Evolutionary conservation across 1,140 invertebrate genomes (phyloP).

Genomic region (Brachionus calyciflorus): DNA sequence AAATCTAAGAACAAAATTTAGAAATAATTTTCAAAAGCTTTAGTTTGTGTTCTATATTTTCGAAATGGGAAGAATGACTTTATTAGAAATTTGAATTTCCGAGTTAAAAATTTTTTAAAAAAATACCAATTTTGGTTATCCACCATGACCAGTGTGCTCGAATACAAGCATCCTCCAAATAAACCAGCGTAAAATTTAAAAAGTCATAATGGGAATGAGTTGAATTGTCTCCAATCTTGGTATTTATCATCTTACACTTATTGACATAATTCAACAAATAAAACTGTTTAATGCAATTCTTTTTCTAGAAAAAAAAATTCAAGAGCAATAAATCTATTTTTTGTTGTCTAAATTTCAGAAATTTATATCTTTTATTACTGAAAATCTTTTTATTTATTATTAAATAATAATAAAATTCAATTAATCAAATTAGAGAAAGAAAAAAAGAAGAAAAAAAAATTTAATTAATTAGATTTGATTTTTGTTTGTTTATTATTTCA

Average conservation of each 20-base stretch:
- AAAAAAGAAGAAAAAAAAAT: slow-evolving; percentile 5
- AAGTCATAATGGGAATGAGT: neutral
- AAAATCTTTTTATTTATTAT: neutral
- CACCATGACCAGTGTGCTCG: slow-evolving; percentile 21
- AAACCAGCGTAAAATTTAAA: neutral
- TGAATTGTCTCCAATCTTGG: neutral
- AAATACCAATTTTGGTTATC: slow-evolving; percentile 14
- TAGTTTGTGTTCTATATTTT: too few relatives aligned
- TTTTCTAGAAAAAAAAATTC: too few relatives aligned
- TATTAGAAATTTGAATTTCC: too few relatives aligned
- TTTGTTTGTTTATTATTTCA: neutral
- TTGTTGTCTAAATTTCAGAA: neutral
- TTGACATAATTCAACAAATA: too few relatives aligned
- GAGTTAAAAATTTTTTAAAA: neutral
- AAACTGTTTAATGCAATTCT: too few relatives aligned
- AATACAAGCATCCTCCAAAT: slow-evolving; percentile 1
- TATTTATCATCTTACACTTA: too few relatives aligned
- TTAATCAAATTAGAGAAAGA: slow-evolving; percentile 37
- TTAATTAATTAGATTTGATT: slow-evolving; percentile 39
- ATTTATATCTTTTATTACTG: neutral
- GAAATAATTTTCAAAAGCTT: too few relatives aligned
- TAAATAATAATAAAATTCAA: slow-evolving; percentile 25
- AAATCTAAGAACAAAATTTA: too few relatives aligned
- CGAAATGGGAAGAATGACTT: too few relatives aligned
- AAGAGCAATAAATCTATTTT: too few relatives aligned